A percentile compares a stretch with the other conserved stretches of the same genome.
Conservation (phyloP, 2,888 invertebrate species). For the Biston betularia region DNA sequence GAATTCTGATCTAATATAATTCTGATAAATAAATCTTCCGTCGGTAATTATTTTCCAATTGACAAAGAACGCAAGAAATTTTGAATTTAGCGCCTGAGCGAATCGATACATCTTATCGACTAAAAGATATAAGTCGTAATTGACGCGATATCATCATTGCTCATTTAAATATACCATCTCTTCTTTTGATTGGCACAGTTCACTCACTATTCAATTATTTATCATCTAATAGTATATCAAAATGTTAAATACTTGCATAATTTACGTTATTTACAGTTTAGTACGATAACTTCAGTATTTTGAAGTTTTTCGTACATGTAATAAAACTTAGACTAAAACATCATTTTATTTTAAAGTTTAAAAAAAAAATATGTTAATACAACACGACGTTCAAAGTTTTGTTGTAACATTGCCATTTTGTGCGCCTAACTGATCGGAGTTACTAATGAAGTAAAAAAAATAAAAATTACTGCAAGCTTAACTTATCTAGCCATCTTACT, state of each 20-base stretch:
- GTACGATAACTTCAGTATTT: neutral
- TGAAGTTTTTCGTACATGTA: neutral
- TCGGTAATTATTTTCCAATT: too few species aligned
- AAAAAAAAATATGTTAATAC: too few species aligned
- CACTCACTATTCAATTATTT: neutral
- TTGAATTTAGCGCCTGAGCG: too few species aligned
- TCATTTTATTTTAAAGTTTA: too few species aligned
- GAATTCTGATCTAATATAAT: too few species aligned
- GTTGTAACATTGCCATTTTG: neutral
- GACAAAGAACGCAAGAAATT: too few species aligned
- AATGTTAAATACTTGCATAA: neutral
- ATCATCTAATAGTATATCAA: neutral
- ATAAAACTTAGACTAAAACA: neutral
- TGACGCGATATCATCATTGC: neutral
- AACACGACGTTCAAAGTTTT: neutral
- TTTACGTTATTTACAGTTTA: neutral
- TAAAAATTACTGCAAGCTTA: neutral
- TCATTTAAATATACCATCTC: neutral
- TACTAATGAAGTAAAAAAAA: slow-evolving; percentile 6
- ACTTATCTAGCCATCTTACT: slow-evolving; percentile 19
- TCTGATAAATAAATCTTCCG: too few species aligned
- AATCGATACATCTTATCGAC: too few species aligned
- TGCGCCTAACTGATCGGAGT: neutral
- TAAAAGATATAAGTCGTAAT: neutral
- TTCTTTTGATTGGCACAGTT: neutral